These are phyloP conservation scores for Drosophila prolongata DNA, from an alignment of 2,888 invertebrate genomes.

Conservation along the genomic window DNA sequence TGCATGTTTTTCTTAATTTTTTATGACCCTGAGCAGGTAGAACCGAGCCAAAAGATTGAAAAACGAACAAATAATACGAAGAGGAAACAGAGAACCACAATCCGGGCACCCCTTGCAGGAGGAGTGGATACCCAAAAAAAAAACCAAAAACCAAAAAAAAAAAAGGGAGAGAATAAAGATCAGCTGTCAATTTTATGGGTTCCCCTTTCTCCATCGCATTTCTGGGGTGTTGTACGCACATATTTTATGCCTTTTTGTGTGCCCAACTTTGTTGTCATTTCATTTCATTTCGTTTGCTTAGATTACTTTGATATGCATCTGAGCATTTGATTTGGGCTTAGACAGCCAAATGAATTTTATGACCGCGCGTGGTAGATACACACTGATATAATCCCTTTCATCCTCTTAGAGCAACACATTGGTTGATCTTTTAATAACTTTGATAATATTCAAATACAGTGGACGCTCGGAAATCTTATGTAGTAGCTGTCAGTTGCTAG, in stretches of 20 bases:
- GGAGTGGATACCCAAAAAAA: constrained; percentile 42
- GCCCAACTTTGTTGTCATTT: constrained; percentile 55
- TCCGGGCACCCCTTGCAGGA: constrained; percentile 52
- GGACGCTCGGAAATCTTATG: not conserved
- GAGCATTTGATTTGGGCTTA: constrained; percentile 54
- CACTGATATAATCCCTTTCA: constrained; percentile 32
- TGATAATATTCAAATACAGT: constrained; percentile 15
- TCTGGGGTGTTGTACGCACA: constrained; percentile 36
- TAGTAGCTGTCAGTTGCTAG: not conserved
- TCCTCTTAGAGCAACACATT: constrained; percentile 9
- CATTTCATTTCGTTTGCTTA: constrained; percentile 54
- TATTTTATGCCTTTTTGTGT: constrained; percentile 48
- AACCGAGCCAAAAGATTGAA: constrained; percentile 19
- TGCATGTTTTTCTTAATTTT: constrained; percentile 72
- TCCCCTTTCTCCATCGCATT: constrained; percentile 32
- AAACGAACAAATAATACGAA: constrained; percentile 31
- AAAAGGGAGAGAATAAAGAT: constrained; percentile 52
- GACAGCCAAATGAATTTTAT: constrained; percentile 33
- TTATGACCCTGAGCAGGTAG: constrained; percentile 67
- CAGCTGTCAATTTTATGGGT: constrained; percentile 71
- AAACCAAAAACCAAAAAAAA: constrained; percentile 11
- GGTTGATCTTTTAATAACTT: constrained; percentile 32
- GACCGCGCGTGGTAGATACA: constrained; percentile 41
- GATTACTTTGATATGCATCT: constrained; percentile 67
- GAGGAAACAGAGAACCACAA: constrained; percentile 38